These are phyloP conservation scores for Pheucticus melanocephalus DNA, from an alignment of 2,113 vertebrate genomes.

Conservation along the genomic window DNA sequence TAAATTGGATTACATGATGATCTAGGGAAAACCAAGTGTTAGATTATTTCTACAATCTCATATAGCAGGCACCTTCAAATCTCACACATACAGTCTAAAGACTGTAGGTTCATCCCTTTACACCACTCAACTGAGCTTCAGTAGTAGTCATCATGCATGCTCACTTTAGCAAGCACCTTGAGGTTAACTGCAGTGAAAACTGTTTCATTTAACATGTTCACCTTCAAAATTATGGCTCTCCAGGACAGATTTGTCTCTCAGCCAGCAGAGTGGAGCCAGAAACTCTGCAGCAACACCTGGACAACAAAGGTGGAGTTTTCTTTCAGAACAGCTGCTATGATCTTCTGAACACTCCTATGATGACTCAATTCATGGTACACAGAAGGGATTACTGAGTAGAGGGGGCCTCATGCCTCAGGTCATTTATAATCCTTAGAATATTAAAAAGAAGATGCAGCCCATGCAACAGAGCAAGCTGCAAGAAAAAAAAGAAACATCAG, in stretches of 20 bases:
- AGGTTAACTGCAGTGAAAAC: neutral
- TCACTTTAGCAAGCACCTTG: neutral
- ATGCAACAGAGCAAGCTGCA: neutral
- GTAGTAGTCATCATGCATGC: neutral
- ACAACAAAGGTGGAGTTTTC: neutral
- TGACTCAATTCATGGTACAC: neutral
- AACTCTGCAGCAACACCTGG: neutral
- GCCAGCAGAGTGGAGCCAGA: neutral
- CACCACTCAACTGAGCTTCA: neutral
- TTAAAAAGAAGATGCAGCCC: neutral
- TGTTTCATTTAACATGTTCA: neutral
- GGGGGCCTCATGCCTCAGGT: neutral
- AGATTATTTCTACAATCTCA: neutral
- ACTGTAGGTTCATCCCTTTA: neutral
- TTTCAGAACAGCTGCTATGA: neutral
- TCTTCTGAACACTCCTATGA: neutral
- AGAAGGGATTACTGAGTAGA: neutral
- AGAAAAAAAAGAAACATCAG: neutral
- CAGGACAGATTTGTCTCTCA: neutral
- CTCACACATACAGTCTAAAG: neutral
- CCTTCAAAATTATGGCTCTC: neutral
- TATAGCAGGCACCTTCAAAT: neutral
- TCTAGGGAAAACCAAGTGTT: neutral
- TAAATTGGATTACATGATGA: neutral
- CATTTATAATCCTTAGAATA: neutral